These are phyloP conservation scores for Acrocera orbiculus DNA, from an alignment of 2,888 invertebrate species.

Conservation along the genomic window DNA sequence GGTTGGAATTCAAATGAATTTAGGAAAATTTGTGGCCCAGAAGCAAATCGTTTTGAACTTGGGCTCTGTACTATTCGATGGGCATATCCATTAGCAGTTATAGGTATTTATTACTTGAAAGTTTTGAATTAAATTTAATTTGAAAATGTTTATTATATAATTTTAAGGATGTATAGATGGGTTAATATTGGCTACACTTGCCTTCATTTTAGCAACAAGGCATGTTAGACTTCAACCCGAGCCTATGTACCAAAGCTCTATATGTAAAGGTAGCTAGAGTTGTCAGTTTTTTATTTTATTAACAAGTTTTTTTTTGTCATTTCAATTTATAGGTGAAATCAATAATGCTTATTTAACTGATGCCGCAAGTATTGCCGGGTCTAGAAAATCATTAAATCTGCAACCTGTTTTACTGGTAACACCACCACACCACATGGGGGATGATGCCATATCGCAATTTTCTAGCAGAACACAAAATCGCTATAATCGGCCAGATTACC, in stretches of 20 bases:
- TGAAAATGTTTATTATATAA: constrained; percentile 14
- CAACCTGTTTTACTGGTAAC: constrained; percentile 61
- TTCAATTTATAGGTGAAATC: constrained; percentile 50
- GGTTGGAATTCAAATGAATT: constrained; percentile 79
- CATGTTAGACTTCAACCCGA: constrained; percentile 68
- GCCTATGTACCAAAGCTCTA: constrained; percentile 51
- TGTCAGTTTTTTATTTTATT: not conserved
- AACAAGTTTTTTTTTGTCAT: not conserved
- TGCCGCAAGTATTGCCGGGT: constrained; percentile 66
- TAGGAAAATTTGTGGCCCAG: constrained; percentile 67
- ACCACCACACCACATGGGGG: constrained; percentile 34
- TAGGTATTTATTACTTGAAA: constrained; percentile 32
- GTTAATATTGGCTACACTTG: constrained; percentile 67
- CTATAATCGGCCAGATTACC: constrained; percentile 36
- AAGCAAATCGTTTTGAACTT: constrained; percentile 55
- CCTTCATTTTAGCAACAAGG: constrained; percentile 81
- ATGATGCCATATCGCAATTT: constrained; percentile 64
- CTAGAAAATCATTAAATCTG: constrained; percentile 68
- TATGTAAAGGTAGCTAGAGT: constrained; percentile 41
- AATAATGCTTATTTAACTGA: constrained; percentile 78
- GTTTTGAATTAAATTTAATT: not conserved
- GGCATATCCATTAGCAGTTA: constrained; percentile 85
- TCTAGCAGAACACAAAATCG: constrained; percentile 48
- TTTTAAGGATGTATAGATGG: constrained; percentile 54
- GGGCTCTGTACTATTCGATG: constrained; percentile 81